Evolutionary conservation across 1,140 invertebrate species (phyloP).

Genomic region (Drosophila prosaltans): DNA sequence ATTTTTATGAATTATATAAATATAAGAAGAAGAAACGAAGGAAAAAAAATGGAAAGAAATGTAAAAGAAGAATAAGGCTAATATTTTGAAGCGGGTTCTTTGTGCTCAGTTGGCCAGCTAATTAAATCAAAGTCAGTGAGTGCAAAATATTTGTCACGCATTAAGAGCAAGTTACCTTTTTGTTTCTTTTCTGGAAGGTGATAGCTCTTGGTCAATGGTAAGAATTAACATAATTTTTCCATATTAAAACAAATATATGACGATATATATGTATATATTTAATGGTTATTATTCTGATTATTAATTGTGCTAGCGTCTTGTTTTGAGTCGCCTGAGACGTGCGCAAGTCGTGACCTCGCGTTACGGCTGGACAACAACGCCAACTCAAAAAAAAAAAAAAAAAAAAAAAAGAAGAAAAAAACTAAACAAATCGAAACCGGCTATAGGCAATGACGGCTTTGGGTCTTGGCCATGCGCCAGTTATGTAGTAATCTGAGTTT

Average conservation of each 20-base stretch:
- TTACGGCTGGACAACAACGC: conserved; percentile 20
- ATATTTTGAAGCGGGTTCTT: conserved; percentile 39
- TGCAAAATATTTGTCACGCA: conserved; percentile 47
- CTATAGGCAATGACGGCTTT: conserved; percentile 34
- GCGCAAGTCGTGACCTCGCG: conserved; percentile 55
- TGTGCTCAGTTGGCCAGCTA: conserved; percentile 36
- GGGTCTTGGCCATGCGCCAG: conserved; percentile 64
- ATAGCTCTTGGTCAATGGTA: conserved; percentile 7
- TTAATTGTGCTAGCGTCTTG: conserved; percentile 52
- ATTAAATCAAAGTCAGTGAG: conserved; percentile 48
- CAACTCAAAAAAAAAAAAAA: conserved; percentile 7
- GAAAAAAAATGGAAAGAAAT: conserved; percentile 26
- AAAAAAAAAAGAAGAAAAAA: no score
- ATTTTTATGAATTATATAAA: conserved; percentile 58
- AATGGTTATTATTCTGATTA: conserved; percentile 62
- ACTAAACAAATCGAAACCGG: conserved; percentile 43
- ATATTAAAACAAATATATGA: conserved; percentile 60
- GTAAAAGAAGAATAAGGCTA: conserved; percentile 27
- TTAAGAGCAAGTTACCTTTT: conserved; percentile 61
- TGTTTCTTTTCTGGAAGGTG: conserved; percentile 14
- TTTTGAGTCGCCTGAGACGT: conserved; percentile 46
- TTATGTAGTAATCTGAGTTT: conserved; percentile 28
- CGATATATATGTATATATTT: conserved; percentile 12
- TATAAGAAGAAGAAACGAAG: conserved; percentile 14
- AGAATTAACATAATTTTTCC: conserved; percentile 75